A percentile compares a stretch with the other conserved stretches of the same genome.
Evolutionary conservation across 2,113 vertebrate species (phyloP).

Genomic region (Nettapus auritus): DNA sequence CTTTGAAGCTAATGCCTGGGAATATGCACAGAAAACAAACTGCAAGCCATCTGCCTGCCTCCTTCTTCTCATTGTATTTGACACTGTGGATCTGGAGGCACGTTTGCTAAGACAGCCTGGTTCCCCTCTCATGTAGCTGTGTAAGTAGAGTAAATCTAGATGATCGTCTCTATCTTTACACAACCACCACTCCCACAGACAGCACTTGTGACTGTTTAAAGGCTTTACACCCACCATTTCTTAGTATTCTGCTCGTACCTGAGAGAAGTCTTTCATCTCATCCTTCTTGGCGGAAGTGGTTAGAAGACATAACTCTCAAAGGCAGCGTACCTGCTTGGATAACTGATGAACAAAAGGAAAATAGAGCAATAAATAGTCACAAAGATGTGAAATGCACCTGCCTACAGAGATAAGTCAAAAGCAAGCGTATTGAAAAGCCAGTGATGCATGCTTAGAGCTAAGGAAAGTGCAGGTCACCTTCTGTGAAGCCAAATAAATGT

Average conservation of each 20-base stretch:
- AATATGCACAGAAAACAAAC: neutral
- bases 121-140: neutral
- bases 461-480: rapidly evolving
- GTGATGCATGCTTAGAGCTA: rapidly evolving
- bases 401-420: neutral
- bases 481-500: rapidly evolving
- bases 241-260: neutral
- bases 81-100: rapidly evolving
- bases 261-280: neutral
- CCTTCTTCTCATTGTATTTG: rapidly evolving
- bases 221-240: neutral
- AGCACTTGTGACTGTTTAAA: neutral
- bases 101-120: neutral
- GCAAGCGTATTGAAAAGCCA: rapidly evolving
- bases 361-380: neutral
- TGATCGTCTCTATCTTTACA: rapidly evolving
- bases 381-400: neutral
- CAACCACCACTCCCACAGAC: neutral
- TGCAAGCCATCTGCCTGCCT: neutral
- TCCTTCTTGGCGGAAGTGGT: neutral
- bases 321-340: neutral
- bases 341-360: neutral
- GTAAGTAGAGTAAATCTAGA: neutral
- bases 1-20: neutral
- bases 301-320: neutral